Conservation (phyloP, 2,797 vertebrate genomes). For the Fundulus diaphanus region DNA sequence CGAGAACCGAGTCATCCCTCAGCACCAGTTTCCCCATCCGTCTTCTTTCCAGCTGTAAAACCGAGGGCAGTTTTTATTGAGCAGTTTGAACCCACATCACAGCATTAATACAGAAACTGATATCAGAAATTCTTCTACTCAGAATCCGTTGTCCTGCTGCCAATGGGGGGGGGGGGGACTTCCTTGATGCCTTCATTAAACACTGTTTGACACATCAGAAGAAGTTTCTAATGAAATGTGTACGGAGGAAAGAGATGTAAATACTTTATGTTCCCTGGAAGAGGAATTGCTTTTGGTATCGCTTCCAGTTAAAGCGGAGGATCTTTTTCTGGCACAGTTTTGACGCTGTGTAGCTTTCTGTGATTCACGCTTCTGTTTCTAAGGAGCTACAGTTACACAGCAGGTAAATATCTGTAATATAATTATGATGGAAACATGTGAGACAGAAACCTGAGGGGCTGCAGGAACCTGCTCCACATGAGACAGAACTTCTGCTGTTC, state of each 20-base stretch:
- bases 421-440: background rate
- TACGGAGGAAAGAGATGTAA: background rate
- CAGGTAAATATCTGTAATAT: background rate
- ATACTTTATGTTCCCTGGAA: background rate
- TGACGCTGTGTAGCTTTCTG: no score
- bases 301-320: background rate
- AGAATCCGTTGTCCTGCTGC: background rate
- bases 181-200: background rate
- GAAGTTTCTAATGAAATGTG: background rate
- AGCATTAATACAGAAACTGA: background rate
- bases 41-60: background rate
- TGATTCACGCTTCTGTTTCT: no score
- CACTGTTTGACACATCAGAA: background rate
- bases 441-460: no score
- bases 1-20: background rate
- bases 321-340: background rate
- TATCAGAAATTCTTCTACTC: background rate
- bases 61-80: no score
- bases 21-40: background rate
- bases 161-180: slow-evolving; percentile 2
- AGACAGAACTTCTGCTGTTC: no score
- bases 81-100: background rate
- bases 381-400: background rate
- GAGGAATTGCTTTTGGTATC: background rate
- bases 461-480: no score